Evolutionary conservation across 2,797 vertebrate genomes (phyloP), one percentile per base, ranked within the genome.

Genomic region (Rhynchonycteris naso): DNA sequence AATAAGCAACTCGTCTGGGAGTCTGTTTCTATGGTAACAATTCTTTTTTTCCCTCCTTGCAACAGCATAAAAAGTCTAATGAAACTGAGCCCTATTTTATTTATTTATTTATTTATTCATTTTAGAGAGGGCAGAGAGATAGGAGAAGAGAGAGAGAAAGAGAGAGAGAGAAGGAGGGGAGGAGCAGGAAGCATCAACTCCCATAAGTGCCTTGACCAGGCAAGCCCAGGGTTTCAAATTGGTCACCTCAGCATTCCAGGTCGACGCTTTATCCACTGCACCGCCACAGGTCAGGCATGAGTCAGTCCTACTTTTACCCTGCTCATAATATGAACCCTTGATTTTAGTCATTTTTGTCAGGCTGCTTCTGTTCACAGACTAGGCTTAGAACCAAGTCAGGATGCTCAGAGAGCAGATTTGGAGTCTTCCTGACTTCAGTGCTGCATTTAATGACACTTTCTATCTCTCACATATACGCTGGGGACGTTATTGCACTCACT

Each of bases 61-160:
- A 88, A 91, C 68, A 66, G 59, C 52, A 92, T 43, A 89, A 90
- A 68, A 95, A 95, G 50, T 76, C 93, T 88, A 94, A 94, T 92
- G 82, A 95, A 96, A 95, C 56, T 28, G 71, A 84, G 79, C 69
- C 65, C 72, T 96, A 94, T 93, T 97, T 96, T n/a, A n/a, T n/a
- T n/a, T n/a, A n/a, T n/a, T n/a, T n/a, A n/a, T n/a, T n/a, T n/a
- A n/a, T n/a, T n/a, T n/a, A n/a, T n/a, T n/a, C n/a, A n/a, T n/a
- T n/a, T n/a, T n/a, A n/a, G n/a, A n/a, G n/a, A n/a, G n/a, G n/a
- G n/a, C n/a, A n/a, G n/a, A n/a, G n/a, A n/a, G n/a, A n/a, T n/a
- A n/a, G n/a, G n/a, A n/a, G n/a, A n/a, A n/a, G n/a, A n/a, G n/a
- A n/a, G n/a, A n/a, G n/a, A n/a, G n/a, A n/a, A n/a, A n/a, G n/a